These are phyloP conservation scores for Nephrocerus scutellatus DNA, from an alignment of 2,888 invertebrate genomes.

Conservation along the genomic window DNA sequence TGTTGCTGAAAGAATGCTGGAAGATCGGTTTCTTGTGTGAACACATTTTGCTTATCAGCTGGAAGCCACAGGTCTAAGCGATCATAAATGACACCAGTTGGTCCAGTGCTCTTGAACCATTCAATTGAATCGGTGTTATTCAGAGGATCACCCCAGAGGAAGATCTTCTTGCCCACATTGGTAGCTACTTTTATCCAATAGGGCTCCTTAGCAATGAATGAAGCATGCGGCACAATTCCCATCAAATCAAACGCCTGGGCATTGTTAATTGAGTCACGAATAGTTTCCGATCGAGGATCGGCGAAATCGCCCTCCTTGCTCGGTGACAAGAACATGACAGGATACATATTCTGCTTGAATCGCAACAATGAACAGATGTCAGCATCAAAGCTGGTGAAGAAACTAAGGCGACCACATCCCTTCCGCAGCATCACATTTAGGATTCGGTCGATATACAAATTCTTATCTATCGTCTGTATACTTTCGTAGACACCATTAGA, in stretches of 20 bases:
- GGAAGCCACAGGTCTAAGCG: slow-evolving; percentile 58
- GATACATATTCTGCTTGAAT: slow-evolving; percentile 93
- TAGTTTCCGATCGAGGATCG: slow-evolving; percentile 73
- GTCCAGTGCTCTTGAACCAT: slow-evolving; percentile 73
- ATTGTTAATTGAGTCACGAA: slow-evolving; percentile 73
- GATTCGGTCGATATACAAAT: slow-evolving; percentile 80
- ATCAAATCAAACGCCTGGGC: slow-evolving; percentile 74
- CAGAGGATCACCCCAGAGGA: slow-evolving; percentile 94
- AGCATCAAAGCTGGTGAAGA: slow-evolving; percentile 93
- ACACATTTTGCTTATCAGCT: slow-evolving; percentile 27
- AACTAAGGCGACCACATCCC: slow-evolving; percentile 76
- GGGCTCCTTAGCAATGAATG: slow-evolving; percentile 76
- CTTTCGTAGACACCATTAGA: slow-evolving; percentile 76
- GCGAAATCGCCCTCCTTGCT: slow-evolving; percentile 51
- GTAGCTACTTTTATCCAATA: slow-evolving; percentile 63
- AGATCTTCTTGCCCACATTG: slow-evolving; percentile 72
- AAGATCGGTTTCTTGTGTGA: slow-evolving; percentile 32
- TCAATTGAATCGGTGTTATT: slow-evolving; percentile 77
- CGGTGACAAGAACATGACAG: slow-evolving; percentile 82
- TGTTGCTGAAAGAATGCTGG: slow-evolving; percentile 37
- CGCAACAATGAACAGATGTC: slow-evolving; percentile 90
- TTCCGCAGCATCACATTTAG: slow-evolving; percentile 73
- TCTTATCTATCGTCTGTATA: slow-evolving; percentile 77
- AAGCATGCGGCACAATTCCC: slow-evolving; percentile 86
- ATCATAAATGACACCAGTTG: slow-evolving; percentile 94